phyloP scores from a whole-genome alignment of 2,888 invertebrate genomes.

The Drosophila austrosaltans region DNA sequence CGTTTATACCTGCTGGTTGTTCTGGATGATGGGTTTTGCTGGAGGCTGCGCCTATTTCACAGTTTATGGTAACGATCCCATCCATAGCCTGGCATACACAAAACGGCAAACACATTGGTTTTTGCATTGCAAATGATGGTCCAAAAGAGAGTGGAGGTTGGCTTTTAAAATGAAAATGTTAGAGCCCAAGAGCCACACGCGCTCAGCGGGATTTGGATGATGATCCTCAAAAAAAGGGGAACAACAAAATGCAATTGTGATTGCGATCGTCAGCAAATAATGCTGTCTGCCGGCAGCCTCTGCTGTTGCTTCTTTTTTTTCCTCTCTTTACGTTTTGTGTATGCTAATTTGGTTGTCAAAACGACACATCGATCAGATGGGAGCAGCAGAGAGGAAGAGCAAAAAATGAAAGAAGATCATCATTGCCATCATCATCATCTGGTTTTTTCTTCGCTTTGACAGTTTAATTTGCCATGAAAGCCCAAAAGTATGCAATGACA shows the following conservation, averaged over 20 bases:
- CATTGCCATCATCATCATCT: background rate
- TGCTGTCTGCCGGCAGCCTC: slow-evolving; percentile 26
- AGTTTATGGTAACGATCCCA: slow-evolving; percentile 71
- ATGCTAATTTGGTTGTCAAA: slow-evolving; percentile 79
- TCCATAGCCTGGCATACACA: slow-evolving; percentile 39
- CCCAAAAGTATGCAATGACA: slow-evolving; percentile 43
- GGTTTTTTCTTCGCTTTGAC: background rate
- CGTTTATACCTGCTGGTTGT: background rate
- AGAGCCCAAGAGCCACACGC: slow-evolving; percentile 15
- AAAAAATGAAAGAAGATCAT: background rate
- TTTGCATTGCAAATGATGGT: slow-evolving; percentile 46
- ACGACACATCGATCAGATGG: slow-evolving; percentile 67
- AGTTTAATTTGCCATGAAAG: background rate
- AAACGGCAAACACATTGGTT: slow-evolving; percentile 34
- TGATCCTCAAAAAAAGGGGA: background rate
- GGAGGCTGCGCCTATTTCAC: slow-evolving; percentile 54
- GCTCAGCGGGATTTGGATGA: slow-evolving; percentile 35
- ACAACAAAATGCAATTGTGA: slow-evolving; percentile 3
- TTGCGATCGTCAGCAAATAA: slow-evolving; percentile 28
- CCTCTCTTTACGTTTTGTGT: slow-evolving; percentile 36
- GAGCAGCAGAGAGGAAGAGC: background rate
- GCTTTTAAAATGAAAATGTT: slow-evolving; percentile 37
- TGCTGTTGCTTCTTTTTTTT: slow-evolving; percentile 9
- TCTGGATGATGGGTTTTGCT: background rate
- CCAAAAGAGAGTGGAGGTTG: slow-evolving; percentile 16